Percentiles rank a stretch among this genome's conserved stretches.
phyloP scores from a whole-genome alignment of 2,797 vertebrate genomes.

The Cyclura pinguis region DNA sequence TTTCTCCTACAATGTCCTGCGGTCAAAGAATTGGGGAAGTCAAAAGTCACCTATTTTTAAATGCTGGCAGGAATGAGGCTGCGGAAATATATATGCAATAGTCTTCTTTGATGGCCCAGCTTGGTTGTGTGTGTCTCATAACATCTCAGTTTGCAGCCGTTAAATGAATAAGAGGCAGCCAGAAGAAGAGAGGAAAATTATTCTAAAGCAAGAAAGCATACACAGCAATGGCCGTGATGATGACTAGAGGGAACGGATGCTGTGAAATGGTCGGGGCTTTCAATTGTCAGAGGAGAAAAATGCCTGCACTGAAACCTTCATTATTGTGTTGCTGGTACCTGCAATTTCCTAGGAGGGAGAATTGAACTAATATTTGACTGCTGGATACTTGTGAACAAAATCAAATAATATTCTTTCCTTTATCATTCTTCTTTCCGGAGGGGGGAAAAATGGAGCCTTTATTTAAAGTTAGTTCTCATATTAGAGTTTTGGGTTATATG shows the following conservation, averaged over 20 bases:
- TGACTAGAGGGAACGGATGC: not conserved
- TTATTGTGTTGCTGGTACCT: not conserved
- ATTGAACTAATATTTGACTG: not conserved
- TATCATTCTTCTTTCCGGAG: not conserved
- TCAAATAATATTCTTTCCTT: not conserved
- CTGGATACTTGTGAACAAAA: not conserved
- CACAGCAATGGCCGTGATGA: not conserved
- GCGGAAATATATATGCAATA: not conserved
- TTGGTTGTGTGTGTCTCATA: not conserved
- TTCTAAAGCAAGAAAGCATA: constrained; percentile 1
- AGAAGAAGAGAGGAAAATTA: not conserved
- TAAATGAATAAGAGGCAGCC: not conserved
- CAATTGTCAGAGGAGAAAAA: constrained; percentile 14
- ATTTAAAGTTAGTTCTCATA: constrained; percentile 62
- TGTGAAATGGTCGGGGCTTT: not conserved
- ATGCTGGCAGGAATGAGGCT: not conserved
- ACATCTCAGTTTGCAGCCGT: constrained; percentile 13
- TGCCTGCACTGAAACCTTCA: not conserved
- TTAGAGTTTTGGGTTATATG: constrained; percentile 48
- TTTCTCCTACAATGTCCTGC: too few relatives aligned
- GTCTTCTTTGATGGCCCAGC: not conserved
- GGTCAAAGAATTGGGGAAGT: not conserved
- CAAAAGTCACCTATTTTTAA: not conserved
- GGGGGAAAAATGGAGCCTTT: not conserved
- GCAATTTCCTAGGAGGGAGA: not conserved